Evolutionary conservation across 2,113 vertebrate genomes (phyloP), one percentile per base, ranked within the genome.

Genomic region (Regulus satrapa): DNA sequence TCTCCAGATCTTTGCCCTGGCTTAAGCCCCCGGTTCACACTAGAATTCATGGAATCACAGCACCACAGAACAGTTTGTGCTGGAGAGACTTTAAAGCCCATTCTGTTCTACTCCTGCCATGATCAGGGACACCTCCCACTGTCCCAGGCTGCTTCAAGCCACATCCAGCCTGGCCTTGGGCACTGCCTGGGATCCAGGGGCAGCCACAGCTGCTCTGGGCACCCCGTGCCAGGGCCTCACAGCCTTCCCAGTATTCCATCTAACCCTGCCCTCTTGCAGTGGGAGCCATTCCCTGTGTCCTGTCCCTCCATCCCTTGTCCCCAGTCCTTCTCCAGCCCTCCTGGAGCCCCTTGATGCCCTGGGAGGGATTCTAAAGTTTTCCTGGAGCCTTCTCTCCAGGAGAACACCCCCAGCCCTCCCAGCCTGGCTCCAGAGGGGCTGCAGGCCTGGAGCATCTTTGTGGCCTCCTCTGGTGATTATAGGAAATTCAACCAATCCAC

Each of bases 131-230:
- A 19, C 4, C 14, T 79, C 1, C 43, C 18, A 10, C 26, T 8
- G 0, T 3, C 31, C 34, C 66, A 88, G 11, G 9, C 0, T 36
- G 17, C 41, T 63, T 56, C 55, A 3, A 62, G 5, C n/a, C 43
- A n/a, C 0, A 0, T 55, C 48, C 66, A 88, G 0, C 49, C 34
- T 41, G 58, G 41, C 18, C 58, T 49, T 48, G 49, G 25, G 0
- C 75, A 56, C 14, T 25, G 0, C n/a, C 40, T 62, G 3, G 46
- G 84, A 55, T 48, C 41, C 41, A 41, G 40, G 48, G 25, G 25
- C 48, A 71, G 64, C 56, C 74, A 63, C 48, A 79, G 34, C n/a
- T 79, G 0, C 41, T 48, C 56, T 72, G 49, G 11, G 13, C 7
- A 71, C 3, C 41, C 54, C 23, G 36, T 59, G 32, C 62, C n/a